These are phyloP conservation scores for Thereva nobilitata DNA, from an alignment of 2,888 invertebrate genomes.

Conservation along the genomic window DNA sequence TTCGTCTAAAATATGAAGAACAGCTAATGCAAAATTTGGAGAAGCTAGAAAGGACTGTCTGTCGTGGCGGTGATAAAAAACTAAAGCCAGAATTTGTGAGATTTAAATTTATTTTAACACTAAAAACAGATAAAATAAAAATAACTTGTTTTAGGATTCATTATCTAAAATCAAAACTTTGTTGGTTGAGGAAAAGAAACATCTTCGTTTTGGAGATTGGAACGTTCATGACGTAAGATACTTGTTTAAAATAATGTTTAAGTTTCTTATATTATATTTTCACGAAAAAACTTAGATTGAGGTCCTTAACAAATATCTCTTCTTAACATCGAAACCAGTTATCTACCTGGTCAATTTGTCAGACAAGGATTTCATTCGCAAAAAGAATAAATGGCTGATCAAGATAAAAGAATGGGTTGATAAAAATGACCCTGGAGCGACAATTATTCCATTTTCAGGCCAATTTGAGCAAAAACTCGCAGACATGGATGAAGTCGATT, in stretches of 20 bases:
- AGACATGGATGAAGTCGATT: constrained; percentile 82
- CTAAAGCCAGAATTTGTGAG: constrained; percentile 93
- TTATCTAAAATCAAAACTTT: constrained; percentile 81
- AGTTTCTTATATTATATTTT: constrained; percentile 43
- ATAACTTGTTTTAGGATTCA: constrained; percentile 72
- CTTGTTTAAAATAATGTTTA: constrained; percentile 5
- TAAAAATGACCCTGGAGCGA: constrained; percentile 91
- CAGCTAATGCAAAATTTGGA: constrained; percentile 80
- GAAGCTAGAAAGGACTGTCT: constrained; percentile 80
- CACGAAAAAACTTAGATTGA: constrained; percentile 89
- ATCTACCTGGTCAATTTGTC: constrained; percentile 96
- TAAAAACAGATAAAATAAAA: constrained; percentile 2
- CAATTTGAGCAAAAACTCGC: constrained; percentile 82
- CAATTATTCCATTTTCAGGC: constrained; percentile 95
- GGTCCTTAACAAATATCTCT: constrained; percentile 91
- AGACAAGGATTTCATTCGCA: constrained; percentile 96
- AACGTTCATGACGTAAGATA: constrained; percentile 82
- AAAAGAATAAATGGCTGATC: constrained; percentile 95
- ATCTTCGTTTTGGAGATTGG: constrained; percentile 93
- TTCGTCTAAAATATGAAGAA: constrained; percentile 93
- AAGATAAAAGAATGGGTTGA: constrained; percentile 99
- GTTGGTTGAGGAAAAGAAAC: constrained; percentile 86
- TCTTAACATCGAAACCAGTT: constrained; percentile 96
- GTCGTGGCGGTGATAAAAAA: constrained; percentile 90
- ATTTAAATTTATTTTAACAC: no score